Conservation (phyloP, 2,797 vertebrate species). For the Alouatta caraya region DNA sequence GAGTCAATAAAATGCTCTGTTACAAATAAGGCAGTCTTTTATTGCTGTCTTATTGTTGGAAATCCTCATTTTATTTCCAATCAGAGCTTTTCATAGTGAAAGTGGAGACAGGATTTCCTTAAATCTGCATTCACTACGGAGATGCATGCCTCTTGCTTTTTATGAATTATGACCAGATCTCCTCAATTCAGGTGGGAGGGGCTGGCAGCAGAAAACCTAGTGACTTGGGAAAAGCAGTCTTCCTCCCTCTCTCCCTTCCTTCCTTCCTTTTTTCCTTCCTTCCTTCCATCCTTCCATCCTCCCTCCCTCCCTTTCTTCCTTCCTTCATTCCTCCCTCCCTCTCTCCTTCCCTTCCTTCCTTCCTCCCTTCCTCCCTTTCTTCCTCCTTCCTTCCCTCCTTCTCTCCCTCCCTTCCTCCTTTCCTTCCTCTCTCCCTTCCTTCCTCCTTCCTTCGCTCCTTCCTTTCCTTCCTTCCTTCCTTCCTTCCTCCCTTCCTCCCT, state of each 20-base stretch:
- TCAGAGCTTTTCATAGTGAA: not conserved
- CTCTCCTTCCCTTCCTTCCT: rapidly evolving
- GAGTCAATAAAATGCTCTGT: not conserved
- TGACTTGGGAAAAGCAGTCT: too few species aligned
- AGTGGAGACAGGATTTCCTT: not conserved
- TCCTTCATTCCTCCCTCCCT: too few species aligned
- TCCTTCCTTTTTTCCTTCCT: not conserved
- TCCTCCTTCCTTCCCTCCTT: rapidly evolving
- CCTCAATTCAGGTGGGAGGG: not conserved
- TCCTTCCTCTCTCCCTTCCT: too few species aligned
- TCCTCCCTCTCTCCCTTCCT: not conserved
- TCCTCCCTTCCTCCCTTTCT: rapidly evolving
- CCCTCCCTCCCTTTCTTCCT: rapidly evolving
- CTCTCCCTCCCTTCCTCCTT: too few species aligned
- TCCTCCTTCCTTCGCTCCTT: rapidly evolving
- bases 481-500: rapidly evolving
- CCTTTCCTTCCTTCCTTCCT: rapidly evolving
- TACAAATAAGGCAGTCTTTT: not conserved
- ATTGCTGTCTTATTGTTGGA: not conserved
- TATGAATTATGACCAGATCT: not conserved
- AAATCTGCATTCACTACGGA: not conserved
- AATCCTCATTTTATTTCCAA: not conserved
- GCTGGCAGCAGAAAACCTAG: not conserved
- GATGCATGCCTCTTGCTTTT: not conserved
- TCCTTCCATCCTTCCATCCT: rapidly evolving